A percentile compares a stretch with the other conserved stretches of the same genome.
phyloP scores from a whole-genome alignment of 2,113 vertebrate species.

The Sylvia atricapilla region DNA sequence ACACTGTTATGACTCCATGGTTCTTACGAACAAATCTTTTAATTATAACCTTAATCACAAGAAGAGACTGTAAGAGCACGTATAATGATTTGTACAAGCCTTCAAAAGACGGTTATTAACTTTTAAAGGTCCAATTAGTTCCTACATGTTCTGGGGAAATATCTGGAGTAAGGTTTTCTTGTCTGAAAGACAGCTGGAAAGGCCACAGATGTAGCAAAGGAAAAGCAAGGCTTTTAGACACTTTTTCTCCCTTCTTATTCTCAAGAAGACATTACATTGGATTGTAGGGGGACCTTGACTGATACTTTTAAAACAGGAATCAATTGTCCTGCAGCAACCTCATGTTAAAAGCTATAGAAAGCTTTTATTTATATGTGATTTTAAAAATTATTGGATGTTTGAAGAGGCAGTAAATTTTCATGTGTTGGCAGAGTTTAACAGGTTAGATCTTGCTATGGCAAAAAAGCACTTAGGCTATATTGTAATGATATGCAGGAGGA shows the following conservation, averaged over 20 bases:
- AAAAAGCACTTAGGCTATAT: background rate
- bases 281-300: background rate
- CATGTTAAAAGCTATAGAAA: rapidly evolving
- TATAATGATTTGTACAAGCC: background rate
- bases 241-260: background rate
- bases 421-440: background rate
- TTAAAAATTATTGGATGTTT: background rate
- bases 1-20: background rate
- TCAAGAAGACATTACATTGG: background rate
- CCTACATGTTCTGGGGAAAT: background rate
- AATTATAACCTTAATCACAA: background rate
- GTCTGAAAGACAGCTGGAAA: background rate
- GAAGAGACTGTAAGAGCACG: background rate
- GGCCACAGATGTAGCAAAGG: background rate
- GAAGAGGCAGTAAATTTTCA: background rate
- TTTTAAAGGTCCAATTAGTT: background rate
- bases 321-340: background rate
- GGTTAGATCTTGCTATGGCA: background rate
- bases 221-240: background rate
- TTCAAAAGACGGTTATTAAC: background rate
- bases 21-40: background rate
- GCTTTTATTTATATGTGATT: background rate
- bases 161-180: background rate
- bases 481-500: background rate
- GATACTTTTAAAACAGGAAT: background rate